phyloP scores from a whole-genome alignment of 2,888 invertebrate species.

The Parascotia fuliginaria region DNA sequence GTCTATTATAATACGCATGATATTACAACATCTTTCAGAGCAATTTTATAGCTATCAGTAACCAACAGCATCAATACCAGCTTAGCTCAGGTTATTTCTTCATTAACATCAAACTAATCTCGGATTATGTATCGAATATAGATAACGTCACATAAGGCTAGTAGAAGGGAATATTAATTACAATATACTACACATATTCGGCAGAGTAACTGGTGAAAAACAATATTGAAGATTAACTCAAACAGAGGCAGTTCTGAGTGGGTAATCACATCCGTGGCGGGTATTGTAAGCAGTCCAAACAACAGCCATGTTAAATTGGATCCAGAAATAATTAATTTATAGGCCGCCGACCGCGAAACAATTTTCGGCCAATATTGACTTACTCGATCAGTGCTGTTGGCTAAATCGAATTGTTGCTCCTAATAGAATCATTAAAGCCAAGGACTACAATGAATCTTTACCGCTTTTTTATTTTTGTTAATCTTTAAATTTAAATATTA shows the following conservation, averaged over 20 bases:
- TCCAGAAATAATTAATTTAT: conserved; percentile 71
- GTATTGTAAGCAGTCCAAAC: conserved; percentile 49
- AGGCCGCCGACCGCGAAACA: conserved; percentile 67
- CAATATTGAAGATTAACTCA: conserved; percentile 47
- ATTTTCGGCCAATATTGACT: conserved; percentile 71
- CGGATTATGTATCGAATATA: background rate
- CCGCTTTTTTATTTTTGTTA: conserved; percentile 21
- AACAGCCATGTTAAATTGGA: conserved; percentile 52
- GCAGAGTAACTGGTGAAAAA: conserved; percentile 32
- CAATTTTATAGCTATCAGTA: too few species aligned
- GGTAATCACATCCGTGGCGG: conserved; percentile 50
- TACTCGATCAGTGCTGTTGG: conserved; percentile 49
- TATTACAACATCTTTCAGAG: too few species aligned
- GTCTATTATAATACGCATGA: too few species aligned
- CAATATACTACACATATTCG: conserved; percentile 22
- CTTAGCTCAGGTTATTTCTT: background rate
- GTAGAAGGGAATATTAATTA: conserved; percentile 19
- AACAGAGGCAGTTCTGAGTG: conserved; percentile 28
- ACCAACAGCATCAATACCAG: background rate
- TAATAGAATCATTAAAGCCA: conserved; percentile 57
- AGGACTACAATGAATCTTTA: conserved; percentile 40
- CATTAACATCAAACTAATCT: conserved; percentile 5
- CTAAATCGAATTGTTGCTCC: conserved; percentile 60
- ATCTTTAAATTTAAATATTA: conserved; percentile 12
- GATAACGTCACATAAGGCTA: conserved; percentile 9